A percentile compares a stretch with the other conserved stretches of the same genome.
Conservation (phyloP, 1,140 invertebrate species). For the Procambarus virginalis region DNA sequence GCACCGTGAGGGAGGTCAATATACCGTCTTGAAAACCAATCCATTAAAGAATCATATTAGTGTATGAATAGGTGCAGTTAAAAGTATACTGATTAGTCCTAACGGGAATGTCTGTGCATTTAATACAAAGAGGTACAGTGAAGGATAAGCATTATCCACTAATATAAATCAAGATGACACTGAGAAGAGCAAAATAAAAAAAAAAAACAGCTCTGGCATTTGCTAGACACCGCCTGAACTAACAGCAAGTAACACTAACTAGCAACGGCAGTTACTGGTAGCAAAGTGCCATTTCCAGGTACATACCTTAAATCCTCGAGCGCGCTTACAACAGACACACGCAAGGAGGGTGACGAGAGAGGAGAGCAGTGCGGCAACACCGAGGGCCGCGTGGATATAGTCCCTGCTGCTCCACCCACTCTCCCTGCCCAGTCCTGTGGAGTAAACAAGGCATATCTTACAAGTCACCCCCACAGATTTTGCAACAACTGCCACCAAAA, state of each 20-base stretch:
- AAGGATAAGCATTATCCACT: neutral
- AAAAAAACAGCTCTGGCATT: neutral
- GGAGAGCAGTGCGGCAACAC: slow-evolving; percentile 45
- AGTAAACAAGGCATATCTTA: neutral
- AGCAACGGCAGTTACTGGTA: neutral
- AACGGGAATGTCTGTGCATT: too few relatives aligned
- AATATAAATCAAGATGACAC: neutral
- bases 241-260: neutral
- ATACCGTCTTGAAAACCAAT: too few relatives aligned
- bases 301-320: slow-evolving; percentile 58
- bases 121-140: neutral
- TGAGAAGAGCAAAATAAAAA: neutral
- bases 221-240: neutral
- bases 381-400: slow-evolving; percentile 26
- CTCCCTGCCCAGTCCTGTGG: slow-evolving; percentile 20
- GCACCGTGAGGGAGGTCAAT: neutral
- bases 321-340: slow-evolving; percentile 46
- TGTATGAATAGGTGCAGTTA: too few relatives aligned
- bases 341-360: slow-evolving; percentile 48
- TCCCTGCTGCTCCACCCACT: neutral
- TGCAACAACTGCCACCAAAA: too few relatives aligned
- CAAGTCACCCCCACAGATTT: too few relatives aligned
- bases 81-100: too few relatives aligned
- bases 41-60: too few relatives aligned
- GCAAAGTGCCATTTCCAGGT: neutral